A percentile compares a stretch with the other conserved stretches of the same genome.
Evolutionary conservation across 2,888 invertebrate genomes (phyloP).

Genomic region (Pseudoips prasinana): DNA sequence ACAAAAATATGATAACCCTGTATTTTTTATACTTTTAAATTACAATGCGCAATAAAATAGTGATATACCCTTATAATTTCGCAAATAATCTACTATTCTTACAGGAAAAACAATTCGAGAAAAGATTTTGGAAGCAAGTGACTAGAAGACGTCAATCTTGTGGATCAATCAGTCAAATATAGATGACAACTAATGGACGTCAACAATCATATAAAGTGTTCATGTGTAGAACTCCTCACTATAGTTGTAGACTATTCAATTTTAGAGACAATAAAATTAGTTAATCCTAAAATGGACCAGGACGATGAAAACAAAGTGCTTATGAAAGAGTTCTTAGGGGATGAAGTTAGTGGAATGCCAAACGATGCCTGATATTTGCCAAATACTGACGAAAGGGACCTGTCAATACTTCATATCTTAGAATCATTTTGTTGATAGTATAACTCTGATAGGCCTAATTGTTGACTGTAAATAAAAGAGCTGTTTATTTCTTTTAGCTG

Average conservation of each 20-base stretch:
- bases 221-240: slow-evolving; percentile 29
- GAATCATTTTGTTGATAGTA: slow-evolving; percentile 41
- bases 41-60: too few relatives aligned
- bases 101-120: slow-evolving; percentile 89
- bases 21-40: background rate
- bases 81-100: slow-evolving; percentile 49
- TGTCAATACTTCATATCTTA: slow-evolving; percentile 75
- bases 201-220: slow-evolving; percentile 45
- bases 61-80: background rate
- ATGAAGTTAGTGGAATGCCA: slow-evolving; percentile 48
- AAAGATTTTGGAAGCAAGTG: slow-evolving; percentile 91
- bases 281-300: slow-evolving; percentile 16
- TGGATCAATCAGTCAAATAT: slow-evolving; percentile 74
- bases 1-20: background rate
- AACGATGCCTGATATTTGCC: slow-evolving; percentile 62
- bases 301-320: slow-evolving; percentile 16
- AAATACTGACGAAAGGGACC: slow-evolving; percentile 70
- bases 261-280: slow-evolving; percentile 25
- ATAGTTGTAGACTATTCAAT: slow-evolving; percentile 23
- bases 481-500: slow-evolving; percentile 59
- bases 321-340: slow-evolving; percentile 20
- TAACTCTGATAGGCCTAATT: slow-evolving; percentile 32
- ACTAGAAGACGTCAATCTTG: slow-evolving; percentile 86
- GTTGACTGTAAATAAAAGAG: slow-evolving; percentile 42
- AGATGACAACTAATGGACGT: slow-evolving; percentile 26